Base-by-base conservation (phyloP, 2,888 invertebrate species). In the Ophion ellenae region DNA sequence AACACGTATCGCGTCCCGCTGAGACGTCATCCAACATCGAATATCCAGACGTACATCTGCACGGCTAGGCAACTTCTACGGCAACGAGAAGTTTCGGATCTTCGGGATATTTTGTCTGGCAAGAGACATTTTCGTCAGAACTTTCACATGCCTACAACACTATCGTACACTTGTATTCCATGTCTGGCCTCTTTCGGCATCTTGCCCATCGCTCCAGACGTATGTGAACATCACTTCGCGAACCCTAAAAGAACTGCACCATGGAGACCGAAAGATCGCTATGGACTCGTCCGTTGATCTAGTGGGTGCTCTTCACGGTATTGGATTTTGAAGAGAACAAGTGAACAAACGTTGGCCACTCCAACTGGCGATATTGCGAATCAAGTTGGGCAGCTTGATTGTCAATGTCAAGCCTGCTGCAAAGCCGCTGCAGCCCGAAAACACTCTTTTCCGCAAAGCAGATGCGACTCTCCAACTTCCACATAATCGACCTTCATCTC, bases 1-100 rank as follows among this genome's bases (percentile, higher is more conserved):
- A 76, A 79, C 71, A 79, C 82, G 32, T 83, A 73, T 47, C 69
- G 74, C 75, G 47, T 64, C 53, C 70, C 40, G 24, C 57, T 32
- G 17, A 73, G 20, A 80, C 63, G 67, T 73, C 66, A 71, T 83
- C 20, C 73, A 67, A 47, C 80, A 57, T 73, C 57, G 53, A 76
- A 83, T 63, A 32, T 80, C 80, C n/a, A 10, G 20, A 24, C 61
- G 61, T 61, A 61, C 61, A 24, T 61, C 1, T 24, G 24, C 57
- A 57, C 57, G 66, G 2, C 28, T 53, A 53, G 53, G 53, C 53
- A 53, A 53, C 53, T 53, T 53, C 14, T 17, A 2, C 53, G 53
- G 17, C 53, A 14, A 53, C 53, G 53, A 53, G 53, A 53, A 53
- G 53, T 45, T 61, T 24, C 20, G n/a, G 2, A 24, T 45, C 53